Conservation (phyloP, 1,140 invertebrate genomes). For the Nasonia longicornis region DNA sequence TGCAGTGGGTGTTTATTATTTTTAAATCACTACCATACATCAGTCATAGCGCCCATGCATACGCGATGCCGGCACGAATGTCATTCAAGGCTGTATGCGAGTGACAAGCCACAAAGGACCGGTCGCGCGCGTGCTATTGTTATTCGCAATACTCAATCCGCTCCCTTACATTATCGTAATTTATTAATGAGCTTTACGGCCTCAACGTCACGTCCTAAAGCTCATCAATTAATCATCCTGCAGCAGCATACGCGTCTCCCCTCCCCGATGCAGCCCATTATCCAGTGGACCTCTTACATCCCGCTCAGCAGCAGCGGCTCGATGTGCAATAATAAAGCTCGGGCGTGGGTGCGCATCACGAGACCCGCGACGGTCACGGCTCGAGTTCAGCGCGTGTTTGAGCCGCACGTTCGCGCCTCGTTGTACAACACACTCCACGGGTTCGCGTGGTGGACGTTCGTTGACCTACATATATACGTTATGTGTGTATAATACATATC, state of each 20-base stretch:
- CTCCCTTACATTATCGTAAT: slow-evolving; percentile 11
- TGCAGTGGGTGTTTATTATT: too few relatives aligned
- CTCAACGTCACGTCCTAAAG: not conserved
- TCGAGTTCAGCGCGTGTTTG: slow-evolving; percentile 48
- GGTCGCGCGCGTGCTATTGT: not conserved
- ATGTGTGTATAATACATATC: not conserved
- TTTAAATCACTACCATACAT: too few relatives aligned
- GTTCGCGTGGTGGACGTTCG: slow-evolving; percentile 52
- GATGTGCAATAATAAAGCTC: not conserved
- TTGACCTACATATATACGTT: slow-evolving; percentile 51
- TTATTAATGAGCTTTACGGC: not conserved
- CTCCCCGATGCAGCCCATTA: not conserved
- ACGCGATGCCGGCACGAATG: not conserved
- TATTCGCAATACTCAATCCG: slow-evolving; percentile 10
- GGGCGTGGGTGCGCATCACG: not conserved
- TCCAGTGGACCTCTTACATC: not conserved
- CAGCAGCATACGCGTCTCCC: not conserved
- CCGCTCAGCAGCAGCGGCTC: not conserved
- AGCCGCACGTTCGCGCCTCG: slow-evolving; percentile 24
- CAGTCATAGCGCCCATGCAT: not conserved
- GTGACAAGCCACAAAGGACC: not conserved
- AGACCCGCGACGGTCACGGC: slow-evolving; percentile 46
- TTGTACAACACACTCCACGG: slow-evolving; percentile 43
- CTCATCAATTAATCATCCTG: slow-evolving; percentile 21
- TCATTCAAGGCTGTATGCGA: not conserved